Conservation (phyloP, 2,113 vertebrate genomes). For the Petaurus breviceps region DNA sequence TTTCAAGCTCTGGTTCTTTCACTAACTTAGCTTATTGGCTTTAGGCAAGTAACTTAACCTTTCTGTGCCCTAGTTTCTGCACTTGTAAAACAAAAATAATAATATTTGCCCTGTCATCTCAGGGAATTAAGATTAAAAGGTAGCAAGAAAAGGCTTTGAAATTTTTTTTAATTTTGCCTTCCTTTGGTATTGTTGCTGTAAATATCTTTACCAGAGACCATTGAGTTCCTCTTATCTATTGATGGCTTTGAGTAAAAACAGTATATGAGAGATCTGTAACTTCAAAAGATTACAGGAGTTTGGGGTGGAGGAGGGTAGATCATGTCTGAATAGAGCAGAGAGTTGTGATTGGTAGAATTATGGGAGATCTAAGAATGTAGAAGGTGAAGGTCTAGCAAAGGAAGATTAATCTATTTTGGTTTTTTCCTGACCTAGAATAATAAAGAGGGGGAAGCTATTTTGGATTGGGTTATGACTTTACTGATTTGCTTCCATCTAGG, state of each 20-base stretch:
- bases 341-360: not conserved
- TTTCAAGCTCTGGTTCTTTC: not conserved
- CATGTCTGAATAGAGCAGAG: not conserved
- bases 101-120: not conserved
- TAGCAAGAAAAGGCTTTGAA: constrained; percentile 4
- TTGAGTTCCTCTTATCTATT: constrained; percentile 24
- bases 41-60: not conserved
- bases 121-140: not conserved
- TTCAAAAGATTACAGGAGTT: constrained; percentile 8
- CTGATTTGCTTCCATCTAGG: constrained; percentile 64
- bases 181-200: not conserved
- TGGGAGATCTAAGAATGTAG: constrained; percentile 3
- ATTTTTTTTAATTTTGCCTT: not conserved
- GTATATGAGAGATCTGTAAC: not conserved
- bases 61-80: not conserved
- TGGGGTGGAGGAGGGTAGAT: not conserved
- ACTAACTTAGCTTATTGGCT: not conserved
- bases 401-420: not conserved
- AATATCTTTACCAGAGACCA: not conserved
- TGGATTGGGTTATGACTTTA: constrained; percentile 8
- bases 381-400: not conserved
- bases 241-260: not conserved
- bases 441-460: not conserved
- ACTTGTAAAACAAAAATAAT: not conserved
- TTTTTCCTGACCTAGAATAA: not conserved